Evolutionary conservation across 2,888 invertebrate species (phyloP).

Genomic region (Orgyia antiqua): DNA sequence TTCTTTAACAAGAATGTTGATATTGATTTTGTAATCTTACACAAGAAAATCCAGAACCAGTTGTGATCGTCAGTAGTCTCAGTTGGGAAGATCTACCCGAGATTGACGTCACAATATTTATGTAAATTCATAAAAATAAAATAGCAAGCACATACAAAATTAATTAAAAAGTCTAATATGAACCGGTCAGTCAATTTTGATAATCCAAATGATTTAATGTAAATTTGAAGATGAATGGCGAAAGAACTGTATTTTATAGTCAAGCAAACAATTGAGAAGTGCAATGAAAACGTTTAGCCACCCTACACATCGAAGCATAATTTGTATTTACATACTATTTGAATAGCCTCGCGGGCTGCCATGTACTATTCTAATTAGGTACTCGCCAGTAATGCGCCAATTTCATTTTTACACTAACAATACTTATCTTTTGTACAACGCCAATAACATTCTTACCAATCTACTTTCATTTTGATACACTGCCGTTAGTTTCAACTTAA

Average conservation of each 20-base stretch:
- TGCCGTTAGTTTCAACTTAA: slow-evolving; percentile 66
- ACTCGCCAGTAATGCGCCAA: slow-evolving; percentile 79
- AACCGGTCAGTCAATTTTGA: slow-evolving; percentile 46
- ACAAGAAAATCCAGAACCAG: slow-evolving; percentile 26
- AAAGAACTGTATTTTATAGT: slow-evolving; percentile 26
- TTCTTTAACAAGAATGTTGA: too few relatives aligned
- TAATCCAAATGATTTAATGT: slow-evolving; percentile 22
- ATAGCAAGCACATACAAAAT: slow-evolving; percentile 49
- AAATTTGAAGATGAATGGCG: too few relatives aligned
- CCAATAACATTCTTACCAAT: slow-evolving; percentile 69
- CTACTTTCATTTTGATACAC: slow-evolving; percentile 66
- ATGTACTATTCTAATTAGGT: slow-evolving; percentile 76
- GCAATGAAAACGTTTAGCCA: slow-evolving; percentile 62
- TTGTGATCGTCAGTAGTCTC: slow-evolving; percentile 26
- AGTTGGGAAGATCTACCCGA: slow-evolving; percentile 19
- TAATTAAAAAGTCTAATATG: slow-evolving; percentile 31
- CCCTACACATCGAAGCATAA: slow-evolving; percentile 50
- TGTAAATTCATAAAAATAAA: slow-evolving; percentile 34
- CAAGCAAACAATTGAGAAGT: slow-evolving; percentile 51
- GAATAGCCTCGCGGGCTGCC: slow-evolving; percentile 68
- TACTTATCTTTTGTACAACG: slow-evolving; percentile 76
- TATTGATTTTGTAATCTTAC: slow-evolving; percentile 12
- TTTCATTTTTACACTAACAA: slow-evolving; percentile 71
- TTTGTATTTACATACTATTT: slow-evolving; percentile 53
- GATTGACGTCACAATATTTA: slow-evolving; percentile 30